Evolutionary conservation across 2,797 vertebrate genomes (phyloP), one percentile per base, ranked within the genome.

Genomic region (Cichlasoma orientale): DNA sequence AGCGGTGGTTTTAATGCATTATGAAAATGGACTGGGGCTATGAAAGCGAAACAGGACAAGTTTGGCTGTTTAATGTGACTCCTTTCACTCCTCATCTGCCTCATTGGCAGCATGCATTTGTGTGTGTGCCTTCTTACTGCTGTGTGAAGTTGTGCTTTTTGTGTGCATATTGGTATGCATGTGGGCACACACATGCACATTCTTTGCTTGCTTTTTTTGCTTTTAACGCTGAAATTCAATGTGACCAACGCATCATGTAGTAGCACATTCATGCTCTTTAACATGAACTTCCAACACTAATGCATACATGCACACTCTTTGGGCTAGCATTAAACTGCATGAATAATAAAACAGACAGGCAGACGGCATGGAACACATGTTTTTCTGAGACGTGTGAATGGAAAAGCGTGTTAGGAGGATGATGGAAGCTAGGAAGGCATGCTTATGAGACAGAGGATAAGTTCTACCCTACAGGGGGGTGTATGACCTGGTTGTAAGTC

Each of bases 11-110:
- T 93, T 94, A 95, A 94, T 94, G 92, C 90, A 92, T 94, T 93
- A 93, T 94, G 93, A 94, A 95, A 94, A 93, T 92, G 91, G 93
- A 94, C 91, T 93, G 85, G 59, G 94, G 94, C 92, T 93, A 95
- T 90, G 92, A 92, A 91, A 90, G 91, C 86, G 86, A 93, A 93
- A 93, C 92, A 89, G 92, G 89, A 91, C 90, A 92, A 92, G 93
- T 94, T 93, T 90, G 91, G 88, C 90, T 89, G 89, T 93, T 93
- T 92, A 94, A 94, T 92, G 91, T 87, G 90, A 92, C 86, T 93
- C 86, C 90, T 92, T 94, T 94, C 90, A 90, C 92, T 94, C 90
- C 88, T 91, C 89, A 91, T 94, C 90, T 90, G 83, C 83, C 90
- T 93, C 91, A 91, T 90, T 92, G 87, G 89, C 86, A 84, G 80